phyloP scores from a whole-genome alignment of 2,797 vertebrate species.

The Borostomias antarcticus region DNA sequence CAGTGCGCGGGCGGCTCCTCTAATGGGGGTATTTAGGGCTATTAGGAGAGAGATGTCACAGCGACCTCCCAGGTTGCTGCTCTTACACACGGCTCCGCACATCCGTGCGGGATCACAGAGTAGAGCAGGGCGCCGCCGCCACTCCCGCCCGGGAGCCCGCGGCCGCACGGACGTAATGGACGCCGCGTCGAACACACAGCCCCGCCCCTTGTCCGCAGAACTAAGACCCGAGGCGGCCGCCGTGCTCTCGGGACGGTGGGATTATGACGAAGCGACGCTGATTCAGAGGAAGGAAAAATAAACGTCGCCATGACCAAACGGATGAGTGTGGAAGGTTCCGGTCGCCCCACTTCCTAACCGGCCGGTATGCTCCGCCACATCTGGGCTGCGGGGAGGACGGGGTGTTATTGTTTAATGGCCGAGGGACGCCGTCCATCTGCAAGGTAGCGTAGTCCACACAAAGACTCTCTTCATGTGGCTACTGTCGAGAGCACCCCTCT shows the following conservation, averaged over 20 bases:
- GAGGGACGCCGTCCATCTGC: slow-evolving; percentile 77
- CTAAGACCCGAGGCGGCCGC: too few relatives aligned
- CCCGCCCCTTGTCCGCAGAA: too few relatives aligned
- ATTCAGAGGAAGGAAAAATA: slow-evolving; percentile 57
- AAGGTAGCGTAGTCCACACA: slow-evolving; percentile 74
- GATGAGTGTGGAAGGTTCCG: slow-evolving; percentile 40
- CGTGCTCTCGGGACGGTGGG: neutral
- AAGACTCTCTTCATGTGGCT: slow-evolving; percentile 83
- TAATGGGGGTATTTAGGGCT: slow-evolving; percentile 82
- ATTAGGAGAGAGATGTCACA: slow-evolving; percentile 82
- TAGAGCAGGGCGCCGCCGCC: too few relatives aligned
- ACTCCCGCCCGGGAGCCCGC: too few relatives aligned
- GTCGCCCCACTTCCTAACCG: slow-evolving; percentile 64
- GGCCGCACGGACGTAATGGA: too few relatives aligned
- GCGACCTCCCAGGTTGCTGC: slow-evolving; percentile 67
- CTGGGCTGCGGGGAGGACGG: slow-evolving; percentile 64
- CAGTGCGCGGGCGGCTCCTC: slow-evolving; percentile 71
- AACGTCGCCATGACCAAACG: slow-evolving; percentile 65
- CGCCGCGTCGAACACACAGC: too few relatives aligned
- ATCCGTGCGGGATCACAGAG: slow-evolving; percentile 67
- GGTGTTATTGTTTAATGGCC: slow-evolving; percentile 72
- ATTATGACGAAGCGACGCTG: slow-evolving; percentile 32
- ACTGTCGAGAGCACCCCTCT: slow-evolving; percentile 71
- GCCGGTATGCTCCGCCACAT: slow-evolving; percentile 66
- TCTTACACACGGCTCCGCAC: slow-evolving; percentile 65